Percentiles rank a stretch among this genome's conserved stretches.
phyloP scores from a whole-genome alignment of 2,888 invertebrate genomes.

The Caenorhabditis japonica region DNA sequence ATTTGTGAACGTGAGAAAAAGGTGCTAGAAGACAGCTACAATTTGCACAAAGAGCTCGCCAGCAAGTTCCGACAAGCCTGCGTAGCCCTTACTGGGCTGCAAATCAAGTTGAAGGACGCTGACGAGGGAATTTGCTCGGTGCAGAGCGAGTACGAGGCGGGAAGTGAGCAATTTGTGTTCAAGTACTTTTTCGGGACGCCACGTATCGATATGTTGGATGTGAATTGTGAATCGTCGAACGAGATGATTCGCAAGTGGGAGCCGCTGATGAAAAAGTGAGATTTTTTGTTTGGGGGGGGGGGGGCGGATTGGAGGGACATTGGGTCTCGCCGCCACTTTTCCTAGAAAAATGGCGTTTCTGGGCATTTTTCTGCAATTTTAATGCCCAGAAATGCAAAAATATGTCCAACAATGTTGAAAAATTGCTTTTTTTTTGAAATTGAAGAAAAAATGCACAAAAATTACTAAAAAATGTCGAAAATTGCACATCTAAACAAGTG shows the following conservation, averaged over 20 bases:
- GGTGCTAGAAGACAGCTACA: conserved; percentile 40
- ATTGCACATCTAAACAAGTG: too few species aligned
- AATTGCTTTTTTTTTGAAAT: too few species aligned
- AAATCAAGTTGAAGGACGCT: conserved; percentile 59
- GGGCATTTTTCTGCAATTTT: too few species aligned
- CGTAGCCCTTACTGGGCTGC: conserved; percentile 57
- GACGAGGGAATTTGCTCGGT: conserved; percentile 57
- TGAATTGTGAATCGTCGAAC: conserved; percentile 20
- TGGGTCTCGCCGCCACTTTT: too few species aligned
- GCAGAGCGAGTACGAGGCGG: conserved; percentile 56
- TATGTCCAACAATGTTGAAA: too few species aligned
- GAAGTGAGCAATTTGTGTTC: conserved; percentile 50
- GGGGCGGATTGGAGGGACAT: too few species aligned
- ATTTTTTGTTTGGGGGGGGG: too few species aligned
- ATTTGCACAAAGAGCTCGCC: conserved; percentile 44
- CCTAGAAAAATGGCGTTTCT: too few species aligned
- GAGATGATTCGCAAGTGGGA: conserved; percentile 51
- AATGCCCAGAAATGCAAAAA: too few species aligned
- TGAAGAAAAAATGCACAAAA: too few species aligned
- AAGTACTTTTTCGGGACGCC: conserved; percentile 49
- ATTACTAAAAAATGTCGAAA: too few species aligned
- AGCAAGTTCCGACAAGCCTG: conserved; percentile 54
- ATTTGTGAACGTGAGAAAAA: conserved; percentile 41
- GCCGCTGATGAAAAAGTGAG: conserved; percentile 48
- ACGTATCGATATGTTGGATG: conserved; percentile 51